Percentiles rank a stretch among this genome's conserved stretches.
These are phyloP conservation scores for Phoenicopterus ruber DNA, from an alignment of 2,113 vertebrate species.

Conservation along the genomic window DNA sequence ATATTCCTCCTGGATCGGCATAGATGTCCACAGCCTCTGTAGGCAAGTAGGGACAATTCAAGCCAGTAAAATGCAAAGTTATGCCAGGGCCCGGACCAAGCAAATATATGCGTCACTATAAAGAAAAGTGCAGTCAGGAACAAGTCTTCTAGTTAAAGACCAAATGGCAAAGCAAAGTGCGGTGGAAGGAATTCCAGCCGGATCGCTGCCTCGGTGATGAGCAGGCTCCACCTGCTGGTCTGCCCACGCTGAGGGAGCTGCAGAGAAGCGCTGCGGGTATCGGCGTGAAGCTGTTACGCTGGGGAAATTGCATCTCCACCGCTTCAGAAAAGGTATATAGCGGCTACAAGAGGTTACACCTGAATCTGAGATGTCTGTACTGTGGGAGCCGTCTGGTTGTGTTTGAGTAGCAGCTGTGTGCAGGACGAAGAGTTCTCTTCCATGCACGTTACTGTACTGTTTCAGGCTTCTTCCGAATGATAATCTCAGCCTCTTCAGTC, in stretches of 20 bases:
- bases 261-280: fast-evolving
- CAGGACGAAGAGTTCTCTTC: background rate
- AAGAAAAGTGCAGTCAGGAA: background rate
- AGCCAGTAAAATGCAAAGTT: background rate
- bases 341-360: background rate
- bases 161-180: fast-evolving
- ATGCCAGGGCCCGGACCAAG: too few relatives aligned
- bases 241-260: background rate
- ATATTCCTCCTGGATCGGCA: background rate
- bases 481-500: fast-evolving
- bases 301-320: fast-evolving
- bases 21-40: background rate
- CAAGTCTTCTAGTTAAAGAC: background rate
- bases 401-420: fast-evolving
- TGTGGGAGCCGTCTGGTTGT: fast-evolving
- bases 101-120: too few relatives aligned
- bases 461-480: background rate
- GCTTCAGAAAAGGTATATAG: fast-evolving
- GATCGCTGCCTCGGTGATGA: fast-evolving
- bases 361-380: fast-evolving
- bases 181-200: fast-evolving
- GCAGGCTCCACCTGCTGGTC: background rate
- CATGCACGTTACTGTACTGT: fast-evolving
- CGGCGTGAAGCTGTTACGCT: background rate
- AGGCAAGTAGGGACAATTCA: background rate